Evolutionary conservation across 2,888 invertebrate species (phyloP), one percentile per base, ranked within the genome.

Genomic region (Polyploca ridens): DNA sequence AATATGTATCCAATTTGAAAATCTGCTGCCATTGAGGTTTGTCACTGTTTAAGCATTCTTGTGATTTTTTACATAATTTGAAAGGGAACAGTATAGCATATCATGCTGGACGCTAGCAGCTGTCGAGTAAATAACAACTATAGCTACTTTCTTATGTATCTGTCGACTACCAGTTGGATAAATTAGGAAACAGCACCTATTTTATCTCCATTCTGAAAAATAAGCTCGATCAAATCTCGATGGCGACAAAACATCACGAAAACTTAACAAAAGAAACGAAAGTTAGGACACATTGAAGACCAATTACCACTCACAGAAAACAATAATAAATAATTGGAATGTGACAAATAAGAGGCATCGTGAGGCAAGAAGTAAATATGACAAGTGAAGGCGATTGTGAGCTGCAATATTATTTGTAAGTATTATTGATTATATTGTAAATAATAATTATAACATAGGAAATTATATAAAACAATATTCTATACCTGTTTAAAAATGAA

Each of bases 331-430:
- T n/a, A 54, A 19, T 19, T 54, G 54, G 54, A 16, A 35, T 60
- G 59, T 38, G 35, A 38, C 33, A 63, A 62, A 63, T 64, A 62
- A 33, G 63, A 59, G 66, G 66, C 61, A 65, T 62, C 66, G 74
- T 67, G 64, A 69, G 62, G 68, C 63, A 69, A 70, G 73, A 67
- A 69, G 65, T 68, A 68, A 64, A 68, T 11, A 7, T 6, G 72
- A 78, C 64, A 77, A 78, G 78, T 77, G 79, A 82, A 84, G 85
- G 83, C 84, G 85, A 90, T 91, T 88, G 90, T 88, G 84, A 88
- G 80, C 88, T 91, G 93, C 93, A 94, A 94, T 94, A 93, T 90
- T 91, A 91, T 84, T 84, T 77, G 77, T 93, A 93, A 91, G 91
- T 91, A 90, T 90, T 88, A 87, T 80, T 82, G 81, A 81, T 80